These are phyloP conservation scores for Nothoprocta pentlandii DNA, from an alignment of 2,113 vertebrate genomes.

Conservation along the genomic window DNA sequence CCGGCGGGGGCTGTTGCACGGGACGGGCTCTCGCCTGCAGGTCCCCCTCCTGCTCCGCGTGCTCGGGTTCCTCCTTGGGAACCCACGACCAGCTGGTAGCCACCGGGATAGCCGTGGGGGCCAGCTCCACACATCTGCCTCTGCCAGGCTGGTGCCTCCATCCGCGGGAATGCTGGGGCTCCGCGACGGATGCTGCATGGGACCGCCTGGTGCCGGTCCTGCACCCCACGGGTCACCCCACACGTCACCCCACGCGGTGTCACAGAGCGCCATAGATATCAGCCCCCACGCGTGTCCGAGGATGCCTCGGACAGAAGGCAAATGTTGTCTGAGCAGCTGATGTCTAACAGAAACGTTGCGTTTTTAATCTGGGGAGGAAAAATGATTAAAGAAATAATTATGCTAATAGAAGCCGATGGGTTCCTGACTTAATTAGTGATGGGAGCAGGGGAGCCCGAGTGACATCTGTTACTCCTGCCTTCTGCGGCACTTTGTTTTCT, in stretches of 20 bases:
- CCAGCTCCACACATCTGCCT: too few relatives aligned
- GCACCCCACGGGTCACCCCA: too few relatives aligned
- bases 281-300: fast-evolving
- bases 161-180: too few relatives aligned
- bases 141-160: too few relatives aligned
- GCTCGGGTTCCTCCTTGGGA: too few relatives aligned
- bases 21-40: too few relatives aligned
- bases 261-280: fast-evolving
- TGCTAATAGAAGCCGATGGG: constrained; percentile 21
- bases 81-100: too few relatives aligned
- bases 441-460: constrained; percentile 36
- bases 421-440: constrained; percentile 39
- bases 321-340: background rate
- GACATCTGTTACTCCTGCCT: constrained; percentile 37
- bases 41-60: too few relatives aligned
- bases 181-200: too few relatives aligned
- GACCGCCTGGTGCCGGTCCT: too few relatives aligned
- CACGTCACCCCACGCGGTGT: fast-evolving
- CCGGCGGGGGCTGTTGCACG: too few relatives aligned
- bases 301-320: background rate
- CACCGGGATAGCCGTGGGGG: too few relatives aligned
- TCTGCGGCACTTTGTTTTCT: fast-evolving
- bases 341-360: background rate
- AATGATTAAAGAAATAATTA: background rate
- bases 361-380: constrained; percentile 12